These are phyloP conservation scores for Lasioglossum malachurum DNA, from an alignment of 2,888 invertebrate species.

Conservation along the genomic window DNA sequence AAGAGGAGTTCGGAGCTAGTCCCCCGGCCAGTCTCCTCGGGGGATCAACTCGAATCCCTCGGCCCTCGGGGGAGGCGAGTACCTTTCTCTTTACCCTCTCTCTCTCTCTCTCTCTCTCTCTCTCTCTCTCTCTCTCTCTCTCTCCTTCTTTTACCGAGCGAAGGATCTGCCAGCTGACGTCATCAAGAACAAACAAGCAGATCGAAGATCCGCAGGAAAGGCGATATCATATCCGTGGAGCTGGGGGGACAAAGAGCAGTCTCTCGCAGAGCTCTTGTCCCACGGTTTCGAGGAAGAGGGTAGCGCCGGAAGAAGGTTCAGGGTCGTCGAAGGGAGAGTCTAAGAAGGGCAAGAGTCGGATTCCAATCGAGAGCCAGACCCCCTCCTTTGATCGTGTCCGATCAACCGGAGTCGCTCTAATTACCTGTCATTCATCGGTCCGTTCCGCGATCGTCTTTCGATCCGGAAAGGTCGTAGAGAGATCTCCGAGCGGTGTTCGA, in stretches of 20 bases:
- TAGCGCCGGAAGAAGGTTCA: constrained; percentile 7
- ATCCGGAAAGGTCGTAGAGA: neutral
- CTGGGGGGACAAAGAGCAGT: neutral
- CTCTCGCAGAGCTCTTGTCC: neutral
- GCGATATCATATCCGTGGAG: constrained; percentile 59
- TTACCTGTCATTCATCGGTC: constrained; percentile 35
- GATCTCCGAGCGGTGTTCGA: neutral
- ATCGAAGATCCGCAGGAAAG: constrained; percentile 51
- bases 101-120: neutral
- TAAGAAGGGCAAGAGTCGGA: constrained; percentile 28
- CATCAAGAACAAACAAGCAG: constrained; percentile 66
- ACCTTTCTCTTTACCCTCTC: neutral
- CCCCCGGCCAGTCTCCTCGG: neutral
- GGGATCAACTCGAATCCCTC: constrained; percentile 26
- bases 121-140: neutral
- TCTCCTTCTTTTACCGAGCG: neutral
- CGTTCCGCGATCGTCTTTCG: neutral
- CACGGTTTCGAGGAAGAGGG: neutral
- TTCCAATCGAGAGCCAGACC: constrained; percentile 23
- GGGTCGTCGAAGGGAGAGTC: neutral
- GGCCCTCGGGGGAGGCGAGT: constrained; percentile 20
- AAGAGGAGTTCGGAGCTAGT: constrained; percentile 30
- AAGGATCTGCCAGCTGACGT: constrained; percentile 66
- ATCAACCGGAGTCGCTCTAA: constrained; percentile 26
- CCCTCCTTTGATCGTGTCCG: neutral